Base-by-base conservation (phyloP, 2,113 vertebrate genomes). In the Hiodon alosoides region DNA sequence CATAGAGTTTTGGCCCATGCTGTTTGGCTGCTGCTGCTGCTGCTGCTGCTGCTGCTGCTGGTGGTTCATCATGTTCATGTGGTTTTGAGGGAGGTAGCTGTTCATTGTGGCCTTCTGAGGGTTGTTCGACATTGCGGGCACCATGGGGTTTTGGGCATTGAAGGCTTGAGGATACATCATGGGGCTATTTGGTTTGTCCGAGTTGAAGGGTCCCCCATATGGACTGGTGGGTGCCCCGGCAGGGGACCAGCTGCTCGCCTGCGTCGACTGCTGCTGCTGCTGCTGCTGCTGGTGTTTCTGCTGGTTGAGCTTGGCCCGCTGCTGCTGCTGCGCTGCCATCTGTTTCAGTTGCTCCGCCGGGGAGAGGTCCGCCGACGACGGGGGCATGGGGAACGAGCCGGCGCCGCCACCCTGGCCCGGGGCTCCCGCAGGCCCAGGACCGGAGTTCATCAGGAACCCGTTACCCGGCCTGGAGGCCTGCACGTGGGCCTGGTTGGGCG, bases 131-230 rank as follows among this genome's bases (percentile, higher is more conserved):
- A 96, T 93, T 8, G 95, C 91, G 89, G 96, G 91, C 92, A 94
- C 95, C 86, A 95, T 87, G 60, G 96, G 90, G 85, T 94, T 96
- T 88, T 95, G 92, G 81, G 92, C 88, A 89, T 94, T 99, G 93
- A 97, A 98, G 92, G 94, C 93, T 94, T 98, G 97, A 76, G 96
- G 92, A 87, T 99, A 99, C 94, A 98, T 95, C 96, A 99, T 96
- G 54, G 97, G 97, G 84, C 97, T 99, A 93, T 96, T 99, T 94
- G 96, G 97, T 93, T 98, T 99, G 79, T 99, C 96, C 77, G 94
- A 89, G 78, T 90, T 86, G 88, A 98, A 99, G 76, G 94, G 90
- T 71, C 90, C 90, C 61, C 94, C 96, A 0, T 98, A 99, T 0
- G 97, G 96, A 81, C 97, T 98, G 47, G 96, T 94, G 0, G 97